A percentile compares a stretch with the other conserved stretches of the same genome.
Evolutionary conservation across 2,888 invertebrate species (phyloP).

Genomic region (Pachliopta kotzebuea): DNA sequence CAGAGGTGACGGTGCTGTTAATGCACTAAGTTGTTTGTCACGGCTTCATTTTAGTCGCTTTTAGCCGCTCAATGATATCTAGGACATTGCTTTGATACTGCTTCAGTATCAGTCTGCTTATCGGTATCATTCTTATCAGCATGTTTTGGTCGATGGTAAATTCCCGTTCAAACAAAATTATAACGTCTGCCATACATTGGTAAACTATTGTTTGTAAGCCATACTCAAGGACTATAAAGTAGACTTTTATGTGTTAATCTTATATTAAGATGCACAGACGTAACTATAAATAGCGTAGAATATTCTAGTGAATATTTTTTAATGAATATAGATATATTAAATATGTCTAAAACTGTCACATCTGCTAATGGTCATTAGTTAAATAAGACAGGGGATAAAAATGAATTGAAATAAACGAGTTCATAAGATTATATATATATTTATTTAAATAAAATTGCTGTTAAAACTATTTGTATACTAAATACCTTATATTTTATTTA

Average conservation of each 20-base stretch:
- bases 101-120: too few relatives aligned
- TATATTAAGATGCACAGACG: neutral
- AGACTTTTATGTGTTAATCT: neutral
- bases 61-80: constrained; percentile 17
- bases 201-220: neutral
- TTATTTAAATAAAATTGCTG: constrained; percentile 41
- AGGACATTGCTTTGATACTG: constrained; percentile 27
- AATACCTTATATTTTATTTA: constrained; percentile 23
- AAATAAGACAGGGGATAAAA: constrained; percentile 1
- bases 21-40: constrained; percentile 1
- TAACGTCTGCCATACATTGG: neutral
- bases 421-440: constrained; percentile 33
- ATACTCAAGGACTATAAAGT: neutral
- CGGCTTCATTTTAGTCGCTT: constrained; percentile 5
- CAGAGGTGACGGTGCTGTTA: neutral
- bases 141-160: constrained; percentile 14
- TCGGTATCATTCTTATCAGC: constrained; percentile 24
- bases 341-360: neutral
- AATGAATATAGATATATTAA: neutral
- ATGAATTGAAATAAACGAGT: too few relatives aligned
- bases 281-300: neutral
- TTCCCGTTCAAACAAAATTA: constrained; percentile 15
- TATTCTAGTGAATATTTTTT: neutral
- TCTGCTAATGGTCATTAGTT: neutral
- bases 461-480: constrained; percentile 34